These are phyloP conservation scores for Aurelia sp. DNA, from an alignment of 30 jellyfish, hydroid and myxozoan species.

Conservation along the genomic window DNA sequence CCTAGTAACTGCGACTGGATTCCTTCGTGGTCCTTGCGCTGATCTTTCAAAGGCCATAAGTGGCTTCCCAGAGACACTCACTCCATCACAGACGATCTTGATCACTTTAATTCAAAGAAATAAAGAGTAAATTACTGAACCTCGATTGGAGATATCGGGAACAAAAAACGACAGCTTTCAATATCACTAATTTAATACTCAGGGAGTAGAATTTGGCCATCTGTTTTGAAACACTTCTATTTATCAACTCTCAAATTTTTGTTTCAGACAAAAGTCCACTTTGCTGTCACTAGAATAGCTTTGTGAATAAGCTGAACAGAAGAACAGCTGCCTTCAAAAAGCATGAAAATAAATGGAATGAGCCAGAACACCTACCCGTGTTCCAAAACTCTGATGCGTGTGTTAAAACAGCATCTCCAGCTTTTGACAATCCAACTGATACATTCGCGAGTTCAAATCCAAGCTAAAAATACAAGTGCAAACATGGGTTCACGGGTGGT, in stretches of 20 bases:
- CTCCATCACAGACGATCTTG: conserved; percentile 35
- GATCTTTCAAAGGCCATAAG: conserved; percentile 54
- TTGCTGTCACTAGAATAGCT: too few relatives aligned
- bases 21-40: conserved; percentile 41
- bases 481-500: not conserved
- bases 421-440: conserved; percentile 61
- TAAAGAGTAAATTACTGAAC: too few relatives aligned
- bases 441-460: conserved; percentile 58
- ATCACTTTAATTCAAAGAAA: conserved; percentile 1
- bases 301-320: too few relatives aligned
- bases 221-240: too few relatives aligned
- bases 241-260: too few relatives aligned
- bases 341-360: too few relatives aligned
- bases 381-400: conserved; percentile 83
- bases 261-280: too few relatives aligned
- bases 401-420: conserved; percentile 75
- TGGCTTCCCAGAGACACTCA: conserved; percentile 17
- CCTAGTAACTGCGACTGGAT: conserved; percentile 45
- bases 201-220: too few relatives aligned
- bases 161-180: too few relatives aligned
- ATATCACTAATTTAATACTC: too few relatives aligned
- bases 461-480: conserved; percentile 20
- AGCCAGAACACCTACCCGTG: conserved; percentile 53
- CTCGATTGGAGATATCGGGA: too few relatives aligned
- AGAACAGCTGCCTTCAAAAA: too few relatives aligned